Evolutionary conservation across 2,113 vertebrate species (phyloP).

Genomic region (Neodontobutis hainanensis): DNA sequence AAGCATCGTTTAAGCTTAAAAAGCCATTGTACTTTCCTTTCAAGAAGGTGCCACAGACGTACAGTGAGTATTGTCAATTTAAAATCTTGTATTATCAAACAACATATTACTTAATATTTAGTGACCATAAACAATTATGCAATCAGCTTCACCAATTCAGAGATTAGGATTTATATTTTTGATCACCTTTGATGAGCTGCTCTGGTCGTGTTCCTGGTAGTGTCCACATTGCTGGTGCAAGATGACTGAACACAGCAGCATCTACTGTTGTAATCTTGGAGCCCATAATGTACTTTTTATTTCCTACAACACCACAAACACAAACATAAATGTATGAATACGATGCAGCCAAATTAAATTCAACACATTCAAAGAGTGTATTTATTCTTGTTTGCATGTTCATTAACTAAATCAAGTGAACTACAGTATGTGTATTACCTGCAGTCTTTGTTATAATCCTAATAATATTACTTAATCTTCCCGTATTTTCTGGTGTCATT

Average conservation of each 20-base stretch:
- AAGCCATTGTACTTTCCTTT: no score
- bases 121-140: no score
- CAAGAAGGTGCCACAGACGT: no score
- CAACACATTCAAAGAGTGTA: background rate
- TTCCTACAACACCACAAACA: constrained; percentile 76
- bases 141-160: no score
- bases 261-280: constrained; percentile 90
- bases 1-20: no score
- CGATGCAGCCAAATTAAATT: background rate
- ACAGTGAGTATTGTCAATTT: no score
- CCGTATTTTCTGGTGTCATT: background rate
- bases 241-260: constrained; percentile 93
- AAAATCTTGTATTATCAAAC: background rate
- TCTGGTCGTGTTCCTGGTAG: constrained; percentile 94
- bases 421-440: background rate
- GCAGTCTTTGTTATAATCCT: background rate
- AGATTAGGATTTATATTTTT: no score
- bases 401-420: background rate
- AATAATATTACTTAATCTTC: background rate
- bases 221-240: constrained; percentile 98
- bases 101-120: no score
- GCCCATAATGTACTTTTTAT: constrained; percentile 98
- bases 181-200: constrained; percentile 91
- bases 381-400: background rate
- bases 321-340: background rate